Evolutionary conservation across 1,140 invertebrate genomes (phyloP).

Genomic region (Eriosoma lanigerum): DNA sequence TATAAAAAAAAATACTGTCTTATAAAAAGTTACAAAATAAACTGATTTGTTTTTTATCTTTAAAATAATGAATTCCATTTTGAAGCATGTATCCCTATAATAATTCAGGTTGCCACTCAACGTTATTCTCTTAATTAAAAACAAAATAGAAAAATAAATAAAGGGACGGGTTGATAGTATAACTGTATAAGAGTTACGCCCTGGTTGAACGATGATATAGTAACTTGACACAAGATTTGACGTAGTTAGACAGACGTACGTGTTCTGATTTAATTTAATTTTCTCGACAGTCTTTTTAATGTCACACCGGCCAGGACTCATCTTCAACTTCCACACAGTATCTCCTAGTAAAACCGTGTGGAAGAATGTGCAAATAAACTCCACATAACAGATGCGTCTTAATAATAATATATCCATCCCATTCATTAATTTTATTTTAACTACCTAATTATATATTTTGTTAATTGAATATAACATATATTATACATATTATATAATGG

Average conservation of each 20-base stretch:
- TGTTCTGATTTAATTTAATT: constrained; percentile 44
- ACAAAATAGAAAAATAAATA: not conserved
- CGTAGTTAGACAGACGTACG: constrained; percentile 23
- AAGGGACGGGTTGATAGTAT: constrained; percentile 14
- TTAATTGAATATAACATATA: no score
- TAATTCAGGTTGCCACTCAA: not conserved
- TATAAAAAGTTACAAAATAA: no score
- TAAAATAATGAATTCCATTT: no score
- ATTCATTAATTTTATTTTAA: constrained; percentile 18
- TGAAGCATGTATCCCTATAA: not conserved
- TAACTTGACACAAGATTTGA: constrained; percentile 24
- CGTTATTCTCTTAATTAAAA: constrained; percentile 16
- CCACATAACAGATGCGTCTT: not conserved
- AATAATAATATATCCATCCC: not conserved
- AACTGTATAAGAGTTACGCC: not conserved
- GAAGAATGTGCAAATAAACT: not conserved
- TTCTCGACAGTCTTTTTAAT: constrained; percentile 28
- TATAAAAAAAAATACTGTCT: no score
- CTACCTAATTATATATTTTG: no score
- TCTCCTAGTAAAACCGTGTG: not conserved
- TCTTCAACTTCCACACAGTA: constrained; percentile 15
- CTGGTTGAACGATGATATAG: not conserved
- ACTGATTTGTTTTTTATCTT: no score
- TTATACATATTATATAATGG: no score
- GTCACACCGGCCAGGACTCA: not conserved